These are phyloP conservation scores for Zaprionus inermis DNA, from an alignment of 1,140 invertebrate genomes.

Conservation along the genomic window DNA sequence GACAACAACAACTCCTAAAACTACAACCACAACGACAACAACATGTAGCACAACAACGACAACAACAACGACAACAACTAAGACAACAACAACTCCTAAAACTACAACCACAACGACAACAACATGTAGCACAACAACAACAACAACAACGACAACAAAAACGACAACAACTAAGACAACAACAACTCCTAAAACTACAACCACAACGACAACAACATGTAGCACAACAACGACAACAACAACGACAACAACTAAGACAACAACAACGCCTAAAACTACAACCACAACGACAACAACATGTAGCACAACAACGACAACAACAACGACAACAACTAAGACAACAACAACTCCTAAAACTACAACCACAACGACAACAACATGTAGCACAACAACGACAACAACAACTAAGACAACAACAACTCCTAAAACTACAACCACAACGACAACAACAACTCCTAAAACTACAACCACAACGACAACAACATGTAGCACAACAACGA, in stretches of 20 bases:
- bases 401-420: not conserved
- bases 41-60: constrained; percentile 6
- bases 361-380: constrained; percentile 16
- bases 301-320: constrained; percentile 8
- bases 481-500: constrained; percentile 22
- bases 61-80: constrained; percentile 3
- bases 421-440: constrained; percentile 4
- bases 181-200: constrained; percentile 12
- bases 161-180: constrained; percentile 24
- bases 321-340: constrained; percentile 6
- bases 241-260: constrained; percentile 20
- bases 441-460: constrained; percentile 13
- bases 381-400: constrained; percentile 9
- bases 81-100: constrained; percentile 2
- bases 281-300: not conserved
- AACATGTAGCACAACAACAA: not conserved
- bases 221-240: constrained; percentile 6
- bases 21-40: constrained; percentile 33
- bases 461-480: constrained; percentile 7
- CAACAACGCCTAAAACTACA: constrained; percentile 27
- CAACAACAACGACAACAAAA: constrained; percentile 19
- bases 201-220: constrained; percentile 25
- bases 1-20: not conserved
- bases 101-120: constrained; percentile 15
- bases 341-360: not conserved